These are phyloP conservation scores for Neolamprologus ventralis DNA, from an alignment of 2,113 vertebrate species.

Conservation along the genomic window DNA sequence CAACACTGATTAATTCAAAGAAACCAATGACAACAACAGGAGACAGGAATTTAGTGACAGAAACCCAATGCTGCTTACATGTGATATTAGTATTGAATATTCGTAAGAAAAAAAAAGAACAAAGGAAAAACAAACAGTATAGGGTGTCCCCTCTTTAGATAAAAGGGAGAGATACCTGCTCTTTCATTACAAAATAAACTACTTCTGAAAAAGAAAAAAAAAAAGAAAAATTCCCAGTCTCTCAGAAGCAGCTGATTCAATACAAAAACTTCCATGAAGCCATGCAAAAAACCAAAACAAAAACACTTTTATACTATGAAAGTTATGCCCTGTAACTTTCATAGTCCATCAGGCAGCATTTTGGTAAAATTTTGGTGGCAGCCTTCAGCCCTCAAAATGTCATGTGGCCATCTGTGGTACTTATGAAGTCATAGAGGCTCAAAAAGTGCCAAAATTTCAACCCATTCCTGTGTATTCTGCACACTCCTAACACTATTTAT, in stretches of 20 bases:
- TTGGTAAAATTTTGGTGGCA: background rate
- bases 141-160: background rate
- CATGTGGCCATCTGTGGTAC: background rate
- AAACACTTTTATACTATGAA: background rate
- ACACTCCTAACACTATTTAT: background rate
- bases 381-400: background rate
- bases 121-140: background rate
- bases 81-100: background rate
- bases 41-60: background rate
- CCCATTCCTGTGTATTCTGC: background rate
- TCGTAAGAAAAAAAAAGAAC: background rate
- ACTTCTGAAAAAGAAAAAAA: background rate
- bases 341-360: background rate
- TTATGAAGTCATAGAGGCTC: background rate
- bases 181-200: background rate
- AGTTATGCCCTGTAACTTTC: background rate
- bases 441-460: background rate
- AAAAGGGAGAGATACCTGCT: background rate
- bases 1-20: background rate
- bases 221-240: background rate
- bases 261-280: background rate
- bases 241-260: background rate
- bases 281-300: background rate
- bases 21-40: background rate
- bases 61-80: background rate